phyloP scores from a whole-genome alignment of 2,888 invertebrate species.

The Magallana nippona region DNA sequence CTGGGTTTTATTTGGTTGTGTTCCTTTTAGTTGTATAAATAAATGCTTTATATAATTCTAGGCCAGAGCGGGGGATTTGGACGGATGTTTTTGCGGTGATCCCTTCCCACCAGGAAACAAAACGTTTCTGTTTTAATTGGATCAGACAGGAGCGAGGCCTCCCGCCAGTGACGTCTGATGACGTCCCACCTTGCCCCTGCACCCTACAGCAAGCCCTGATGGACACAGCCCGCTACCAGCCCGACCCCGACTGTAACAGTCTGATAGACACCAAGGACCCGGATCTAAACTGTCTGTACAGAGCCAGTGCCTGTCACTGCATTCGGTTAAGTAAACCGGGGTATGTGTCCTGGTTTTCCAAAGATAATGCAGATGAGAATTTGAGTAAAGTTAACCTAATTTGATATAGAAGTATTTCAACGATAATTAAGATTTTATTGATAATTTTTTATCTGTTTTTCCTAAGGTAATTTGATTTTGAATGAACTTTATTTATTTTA shows the following conservation, averaged over 20 bases:
- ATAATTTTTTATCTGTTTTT: no score
- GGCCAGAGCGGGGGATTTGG: conserved; percentile 30
- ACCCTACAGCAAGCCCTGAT: conserved; percentile 36
- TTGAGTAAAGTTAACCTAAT: no score
- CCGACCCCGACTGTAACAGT: conserved; percentile 38
- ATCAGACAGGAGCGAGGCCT: not conserved
- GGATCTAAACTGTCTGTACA: conserved; percentile 27
- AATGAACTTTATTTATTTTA: no score
- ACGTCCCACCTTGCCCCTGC: conserved; percentile 36
- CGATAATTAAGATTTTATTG: no score
- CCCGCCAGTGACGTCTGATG: not conserved
- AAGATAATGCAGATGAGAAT: not conserved
- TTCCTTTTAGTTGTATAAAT: no score
- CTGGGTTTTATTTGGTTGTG: not conserved
- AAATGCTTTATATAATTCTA: no score
- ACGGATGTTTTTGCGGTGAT: conserved; percentile 34
- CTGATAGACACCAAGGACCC: not conserved
- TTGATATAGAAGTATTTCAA: not conserved
- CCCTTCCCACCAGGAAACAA: conserved; percentile 6
- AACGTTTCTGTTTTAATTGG: conserved; percentile 28
- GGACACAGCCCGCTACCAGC: conserved; percentile 34
- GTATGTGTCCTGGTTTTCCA: not conserved
- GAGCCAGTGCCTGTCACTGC: conserved; percentile 22
- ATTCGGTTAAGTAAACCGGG: conserved; percentile 26
- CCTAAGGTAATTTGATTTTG: no score